A percentile compares a stretch with the other conserved stretches of the same genome.
Conservation (phyloP, 2,797 vertebrate genomes). For the Amniataba percoides region DNA sequence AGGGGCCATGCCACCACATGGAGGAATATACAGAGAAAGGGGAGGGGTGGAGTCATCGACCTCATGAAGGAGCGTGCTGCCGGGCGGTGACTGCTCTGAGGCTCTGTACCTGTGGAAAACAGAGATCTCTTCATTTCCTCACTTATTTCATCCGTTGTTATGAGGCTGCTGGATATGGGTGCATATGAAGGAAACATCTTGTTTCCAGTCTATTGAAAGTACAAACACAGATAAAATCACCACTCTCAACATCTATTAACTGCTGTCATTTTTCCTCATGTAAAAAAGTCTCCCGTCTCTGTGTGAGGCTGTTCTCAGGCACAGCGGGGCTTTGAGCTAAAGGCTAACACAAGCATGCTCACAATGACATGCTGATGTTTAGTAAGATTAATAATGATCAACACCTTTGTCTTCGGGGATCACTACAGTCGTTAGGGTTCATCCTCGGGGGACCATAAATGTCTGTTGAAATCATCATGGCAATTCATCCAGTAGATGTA, state of each 20-base stretch:
- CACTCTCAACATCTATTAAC: background rate
- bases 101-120: conserved; percentile 20
- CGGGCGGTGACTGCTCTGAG: background rate
- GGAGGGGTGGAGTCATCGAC: conserved; percentile 21
- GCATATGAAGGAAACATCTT: background rate
- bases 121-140: background rate
- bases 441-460: background rate
- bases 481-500: no score
- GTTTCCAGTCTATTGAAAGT: conserved; percentile 27
- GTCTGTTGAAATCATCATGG: background rate
- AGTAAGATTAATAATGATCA: background rate
- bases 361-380: background rate
- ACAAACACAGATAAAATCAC: conserved; percentile 8
- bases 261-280: background rate
- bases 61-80: background rate
- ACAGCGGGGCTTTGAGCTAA: background rate
- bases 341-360: background rate
- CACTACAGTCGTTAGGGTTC: background rate
- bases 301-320: background rate
- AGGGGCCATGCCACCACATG: conserved; percentile 68
- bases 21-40: conserved; percentile 14
- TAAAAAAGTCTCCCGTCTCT: background rate
- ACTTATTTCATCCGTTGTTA: background rate
- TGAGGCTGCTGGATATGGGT: background rate
- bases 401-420: background rate